Evolutionary conservation across 2,888 invertebrate species (phyloP), one percentile per base, ranked within the genome.

Genomic region (Mystacides longicornis): DNA sequence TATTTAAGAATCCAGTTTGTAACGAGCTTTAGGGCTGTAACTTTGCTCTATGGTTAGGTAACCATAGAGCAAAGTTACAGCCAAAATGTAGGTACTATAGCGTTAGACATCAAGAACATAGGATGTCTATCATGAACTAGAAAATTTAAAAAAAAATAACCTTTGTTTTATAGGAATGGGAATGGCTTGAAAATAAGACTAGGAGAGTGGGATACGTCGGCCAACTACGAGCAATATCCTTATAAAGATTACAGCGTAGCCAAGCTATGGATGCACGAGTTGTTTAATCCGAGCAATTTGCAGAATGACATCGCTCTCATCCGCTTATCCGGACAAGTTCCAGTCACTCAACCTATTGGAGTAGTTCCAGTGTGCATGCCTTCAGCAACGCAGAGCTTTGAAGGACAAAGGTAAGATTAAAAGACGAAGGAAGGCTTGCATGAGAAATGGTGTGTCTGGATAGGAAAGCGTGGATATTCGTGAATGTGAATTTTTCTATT

Each of bases 281-380:
- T 79, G 16, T 94, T 82, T 68, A 85, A 86, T 65, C 70, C 82
- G 0, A 77, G 75, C 54, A 90, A 87, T 60, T 75, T 93, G 46
- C 83, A 85, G 62, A 90, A 89, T 66, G 90, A 93, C 67, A 78
- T 95, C 27, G 93, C 92, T 1, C 77, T 95, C 1, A 68, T 95
- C 23, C 78, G 83, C 56, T 70, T 95, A n/a, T 72, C 79, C 62
- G 65, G 75, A 0, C 65, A 82, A 0, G 80, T 85, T 18, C 77
- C 79, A 1, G 16, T 14, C 3, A 65, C 58, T n/a, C 37, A 37
- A 14, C 37, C 37, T 3, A 37, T 37, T 7, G 82, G 81, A 0
- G 78, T 86, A 18, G 81, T 81, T 58, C 81, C 82, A 23, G 78
- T 80, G 7, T 86, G 86, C 64, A 69, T 85, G 51, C 81, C 83